Base-by-base conservation (phyloP, 2,113 vertebrate species). In the Ramphastos sulfuratus region DNA sequence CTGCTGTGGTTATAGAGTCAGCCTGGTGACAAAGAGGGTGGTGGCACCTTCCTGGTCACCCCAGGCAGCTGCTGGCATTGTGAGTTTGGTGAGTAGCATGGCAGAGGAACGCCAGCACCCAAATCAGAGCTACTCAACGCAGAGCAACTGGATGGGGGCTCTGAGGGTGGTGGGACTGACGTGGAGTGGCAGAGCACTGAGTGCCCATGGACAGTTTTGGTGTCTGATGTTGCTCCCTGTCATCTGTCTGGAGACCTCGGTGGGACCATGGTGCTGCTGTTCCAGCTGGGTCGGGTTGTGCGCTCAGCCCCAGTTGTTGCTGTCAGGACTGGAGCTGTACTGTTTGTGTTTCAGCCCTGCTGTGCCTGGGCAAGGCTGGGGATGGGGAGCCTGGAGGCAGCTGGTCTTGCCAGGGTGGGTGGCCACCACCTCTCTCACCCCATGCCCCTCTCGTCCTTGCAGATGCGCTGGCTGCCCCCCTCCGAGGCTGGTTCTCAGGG, bases 401-500 rank as follows among this genome's bases (percentile, higher is more conserved):
- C 8, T 5, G 3, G 77, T 25, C 18, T 15, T 8, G 2, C 25
- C 69, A 28, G 17, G 10, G 27, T 33, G 10, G 17, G 69, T 1
- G 18, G n/a, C 74, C 58, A 25, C 6, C 7, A 2, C 6, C 6
- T 42, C n/a, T 13, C 90, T 96, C 52, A 96, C 9, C 69, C 25
- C 1, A 8, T 21, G 55, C 35, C 21, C 60, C 55, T 42, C 28
- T 52, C 87, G 56, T 37, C 46, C 25, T 31, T 4, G 23, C 93
- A 96, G 96, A 96, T 96, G 96, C 96, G 96, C 96, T 96, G 96
- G 96, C 93, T 96, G 92, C 96, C 96, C 77, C 96, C 96, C 44
- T 96, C 96, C 85, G 96, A 96, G 95, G 96, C 96, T 93, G 94
- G 94, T 93, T 96, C 96, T 96, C 96, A 94, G 96, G 96, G 96